Conservation (phyloP, 64 coral and sea anemone species). For the Pocillopora verrucosa region DNA sequence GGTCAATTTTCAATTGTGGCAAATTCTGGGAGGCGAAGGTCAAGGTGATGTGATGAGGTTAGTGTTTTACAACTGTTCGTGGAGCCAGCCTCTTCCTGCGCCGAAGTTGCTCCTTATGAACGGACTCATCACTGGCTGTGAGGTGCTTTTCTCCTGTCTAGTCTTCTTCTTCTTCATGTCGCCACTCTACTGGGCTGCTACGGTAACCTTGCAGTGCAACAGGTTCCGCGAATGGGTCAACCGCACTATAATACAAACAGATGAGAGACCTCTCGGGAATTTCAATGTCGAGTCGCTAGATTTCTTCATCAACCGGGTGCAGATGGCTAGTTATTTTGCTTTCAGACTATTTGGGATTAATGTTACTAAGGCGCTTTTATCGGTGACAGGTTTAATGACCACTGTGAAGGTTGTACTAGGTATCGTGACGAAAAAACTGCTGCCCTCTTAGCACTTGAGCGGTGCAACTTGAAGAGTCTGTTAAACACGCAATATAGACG, state of each 20-base stretch:
- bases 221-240: constrained; percentile 37
- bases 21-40: constrained; percentile 9
- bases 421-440: constrained; percentile 25
- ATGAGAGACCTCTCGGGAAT: constrained; percentile 22
- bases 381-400: constrained; percentile 40
- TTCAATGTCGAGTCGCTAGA: constrained; percentile 30
- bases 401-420: constrained; percentile 26
- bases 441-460: neutral
- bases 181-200: constrained; percentile 44
- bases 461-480: neutral
- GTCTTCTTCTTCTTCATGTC: constrained; percentile 54
- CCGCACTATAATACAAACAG: neutral
- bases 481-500: neutral
- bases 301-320: constrained; percentile 53
- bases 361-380: constrained; percentile 22
- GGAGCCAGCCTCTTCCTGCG: neutral
- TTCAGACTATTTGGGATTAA: constrained; percentile 14
- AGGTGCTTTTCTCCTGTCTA: constrained; percentile 35
- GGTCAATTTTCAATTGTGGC: constrained; percentile 31
- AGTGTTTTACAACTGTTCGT: constrained; percentile 42
- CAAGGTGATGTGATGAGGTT: constrained; percentile 9
- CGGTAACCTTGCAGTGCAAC: constrained; percentile 42
- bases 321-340: constrained; percentile 44
- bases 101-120: neutral
- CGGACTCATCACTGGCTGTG: constrained; percentile 20